Base-by-base conservation (phyloP, 2,888 invertebrate genomes). In the Hybos culiciformis region DNA sequence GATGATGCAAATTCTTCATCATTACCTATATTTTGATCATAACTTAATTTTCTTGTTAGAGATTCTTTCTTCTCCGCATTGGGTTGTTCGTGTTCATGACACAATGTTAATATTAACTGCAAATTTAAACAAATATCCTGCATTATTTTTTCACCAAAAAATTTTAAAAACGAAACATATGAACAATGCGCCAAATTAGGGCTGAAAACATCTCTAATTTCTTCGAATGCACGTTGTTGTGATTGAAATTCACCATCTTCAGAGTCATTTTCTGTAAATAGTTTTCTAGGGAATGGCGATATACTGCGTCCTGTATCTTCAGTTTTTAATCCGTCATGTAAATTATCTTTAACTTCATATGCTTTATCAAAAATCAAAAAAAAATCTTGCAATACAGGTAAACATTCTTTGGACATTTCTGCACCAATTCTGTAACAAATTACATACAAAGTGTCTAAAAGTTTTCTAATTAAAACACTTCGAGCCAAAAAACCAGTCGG, bases 171-270 rank as follows among this genome's bases (percentile, higher is more conserved):
- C 1, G 80, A 73, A 17, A 78, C 67, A 62, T 91, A 94, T 1
- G 88, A 77, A 42, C 77, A 74, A 57, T 88, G 80, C 1, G 94
- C 94, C 46, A 96, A 69, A 58, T 85, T 82, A 4, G 83, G 75
- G 15, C 83, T 83, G 61, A 94, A 92, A 1, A 90, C 88, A 56
- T 78, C 70, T 32, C 76, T 72, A 21, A 94, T 67, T 65, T 94
- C 92, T 52, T 85, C 80, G 54, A 81, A 70, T 2, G 81, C 84
- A 4, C 62, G 56, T 26, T 46, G 40, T 37, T 53, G 53, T 15
- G 56, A 56, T 0, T 46, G 46, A 1, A 47, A 33, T 3, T 49
- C 20, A 44, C 51, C 48, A 20, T 54, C 54, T 23, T 44, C 44
- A 4, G 46, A 45, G 7, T 44, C 49, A 37, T 47, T 32, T 42